These are phyloP conservation scores for Mormoops blainvillei DNA, from an alignment of 2,113 vertebrate species.

Conservation along the genomic window DNA sequence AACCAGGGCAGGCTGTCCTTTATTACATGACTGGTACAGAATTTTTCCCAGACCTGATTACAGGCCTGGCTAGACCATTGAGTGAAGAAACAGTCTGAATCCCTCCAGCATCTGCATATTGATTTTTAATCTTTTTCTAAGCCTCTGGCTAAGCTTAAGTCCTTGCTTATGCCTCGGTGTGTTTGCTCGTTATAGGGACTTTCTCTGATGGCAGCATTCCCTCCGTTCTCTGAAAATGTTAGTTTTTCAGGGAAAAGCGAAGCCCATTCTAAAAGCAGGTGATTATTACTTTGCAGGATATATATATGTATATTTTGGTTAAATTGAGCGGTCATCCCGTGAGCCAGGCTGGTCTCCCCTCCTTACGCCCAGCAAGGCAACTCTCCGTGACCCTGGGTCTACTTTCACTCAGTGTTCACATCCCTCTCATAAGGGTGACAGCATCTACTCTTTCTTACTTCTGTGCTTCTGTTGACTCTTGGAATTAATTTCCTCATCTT, in stretches of 20 bases:
- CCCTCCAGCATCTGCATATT: background rate
- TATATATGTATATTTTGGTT: background rate
- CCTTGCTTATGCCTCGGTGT: background rate
- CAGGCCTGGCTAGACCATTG: background rate
- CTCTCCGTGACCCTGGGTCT: background rate
- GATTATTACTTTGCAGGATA: background rate
- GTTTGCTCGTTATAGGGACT: background rate
- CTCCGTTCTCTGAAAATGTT: background rate
- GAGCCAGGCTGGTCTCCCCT: background rate
- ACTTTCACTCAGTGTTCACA: background rate
- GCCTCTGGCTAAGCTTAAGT: background rate
- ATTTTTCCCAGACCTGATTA: background rate
- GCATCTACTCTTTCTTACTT: background rate
- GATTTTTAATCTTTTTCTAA: background rate
- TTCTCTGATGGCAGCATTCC: background rate
- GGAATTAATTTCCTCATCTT: background rate
- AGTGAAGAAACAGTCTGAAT: background rate
- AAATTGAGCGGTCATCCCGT: background rate
- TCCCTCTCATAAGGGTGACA: background rate
- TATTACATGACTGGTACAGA: background rate
- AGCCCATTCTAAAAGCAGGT: background rate
- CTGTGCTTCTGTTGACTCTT: background rate
- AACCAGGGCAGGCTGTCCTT: background rate
- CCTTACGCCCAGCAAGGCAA: background rate
- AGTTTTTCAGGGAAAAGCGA: background rate